These are phyloP conservation scores for Bungarus multicinctus DNA, from an alignment of 2,113 vertebrate species.

Conservation along the genomic window DNA sequence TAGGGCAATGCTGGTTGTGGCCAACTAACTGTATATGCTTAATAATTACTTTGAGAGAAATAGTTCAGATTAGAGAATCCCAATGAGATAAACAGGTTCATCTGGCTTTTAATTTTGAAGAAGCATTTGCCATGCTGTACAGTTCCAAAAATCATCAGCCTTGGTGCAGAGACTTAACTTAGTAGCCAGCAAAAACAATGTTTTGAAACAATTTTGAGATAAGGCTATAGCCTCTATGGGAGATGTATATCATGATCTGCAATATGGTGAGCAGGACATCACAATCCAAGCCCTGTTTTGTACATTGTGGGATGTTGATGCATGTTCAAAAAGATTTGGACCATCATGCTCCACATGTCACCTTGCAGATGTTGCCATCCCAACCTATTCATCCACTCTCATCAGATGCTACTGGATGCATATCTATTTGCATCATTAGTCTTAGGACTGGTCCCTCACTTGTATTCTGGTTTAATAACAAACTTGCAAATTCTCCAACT, in stretches of 20 bases:
- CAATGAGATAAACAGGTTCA: neutral
- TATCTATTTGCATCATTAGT: neutral
- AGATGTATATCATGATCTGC: neutral
- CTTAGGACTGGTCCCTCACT: neutral
- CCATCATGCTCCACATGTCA: neutral
- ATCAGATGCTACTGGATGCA: neutral
- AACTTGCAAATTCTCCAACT: neutral
- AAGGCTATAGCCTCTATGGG: neutral
- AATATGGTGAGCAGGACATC: neutral
- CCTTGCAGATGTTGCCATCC: neutral
- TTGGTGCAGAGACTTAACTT: neutral
- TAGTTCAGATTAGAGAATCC: neutral
- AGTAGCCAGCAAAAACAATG: neutral
- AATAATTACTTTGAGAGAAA: neutral
- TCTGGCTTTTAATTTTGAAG: neutral
- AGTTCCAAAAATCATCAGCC: neutral
- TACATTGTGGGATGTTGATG: neutral
- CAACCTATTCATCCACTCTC: neutral
- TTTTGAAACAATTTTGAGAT: neutral
- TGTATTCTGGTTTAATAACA: neutral
- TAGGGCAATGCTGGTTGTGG: neutral
- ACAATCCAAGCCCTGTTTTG: neutral
- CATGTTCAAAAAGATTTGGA: neutral
- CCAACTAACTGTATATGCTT: neutral
- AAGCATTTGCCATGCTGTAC: neutral